Base-by-base conservation (phyloP, 2,888 invertebrate genomes). In the Microdon myrmicae region DNA sequence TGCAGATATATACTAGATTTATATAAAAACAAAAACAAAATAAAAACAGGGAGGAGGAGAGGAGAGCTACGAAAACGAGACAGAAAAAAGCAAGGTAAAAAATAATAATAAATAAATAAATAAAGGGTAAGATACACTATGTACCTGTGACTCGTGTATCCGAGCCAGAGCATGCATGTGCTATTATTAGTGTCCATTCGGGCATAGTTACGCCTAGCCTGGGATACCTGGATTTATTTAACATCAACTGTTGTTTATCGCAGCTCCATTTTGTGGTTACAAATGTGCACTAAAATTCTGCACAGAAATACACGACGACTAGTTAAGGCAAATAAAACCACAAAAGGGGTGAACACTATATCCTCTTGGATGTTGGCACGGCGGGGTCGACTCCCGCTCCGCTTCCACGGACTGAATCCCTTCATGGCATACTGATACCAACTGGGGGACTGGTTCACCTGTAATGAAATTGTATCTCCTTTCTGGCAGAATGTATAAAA, bases 251-350 rank as follows among this genome's bases (percentile, higher is more conserved):
- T 26, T 44, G 4, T 35, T 29, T 17, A 28, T 39, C 22, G 28
- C 17, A 39, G 25, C 28, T 31, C 20, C 39, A 64, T 56, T 45
- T 64, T 64, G 61, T 47, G 61, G 61, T 64, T 43, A 56, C 49
- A 56, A 51, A 32, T 44, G 32, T 49, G 39, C 55, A 55, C 54
- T 41, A 37, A 56, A 55, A 51, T 28, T 31, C 28, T 34, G 23
- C 28, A 37, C 56, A 43, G 32, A 38, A 28, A 34, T 14, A 19
- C 10, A 34, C 8, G n/a, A 39, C 31, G 45, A 49, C 44, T 39
- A 41, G 39, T 35, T 45, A 41, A 64, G 56, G 35, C 43, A 51
- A 51, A 49, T 61, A 55, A 64, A 64, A 64, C 51, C 61, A 37
- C 56, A 56, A 64, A 39, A 32, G 61, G 44, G 23, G 20, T 39